phyloP scores from a whole-genome alignment of 2,113 vertebrate species.

The Cavia porcellus region DNA sequence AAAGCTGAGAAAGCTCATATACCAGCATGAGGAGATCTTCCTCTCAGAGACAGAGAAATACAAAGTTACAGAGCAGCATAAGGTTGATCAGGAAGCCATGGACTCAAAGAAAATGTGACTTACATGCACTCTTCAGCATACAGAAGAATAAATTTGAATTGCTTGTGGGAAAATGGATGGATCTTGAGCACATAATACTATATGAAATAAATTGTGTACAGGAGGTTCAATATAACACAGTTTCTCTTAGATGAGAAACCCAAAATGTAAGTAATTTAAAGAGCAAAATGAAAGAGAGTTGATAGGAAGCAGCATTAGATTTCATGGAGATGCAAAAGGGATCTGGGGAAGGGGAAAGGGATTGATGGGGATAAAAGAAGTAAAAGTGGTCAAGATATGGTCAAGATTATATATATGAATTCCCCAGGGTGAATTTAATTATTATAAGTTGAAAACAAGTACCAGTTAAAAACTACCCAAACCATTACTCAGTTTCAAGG shows the following conservation, averaged over 20 bases:
- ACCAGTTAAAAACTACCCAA: neutral
- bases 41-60: neutral
- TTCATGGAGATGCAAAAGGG: neutral
- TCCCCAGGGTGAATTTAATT: neutral
- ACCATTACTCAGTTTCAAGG: neutral
- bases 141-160: neutral
- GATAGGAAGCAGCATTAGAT: neutral
- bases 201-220: neutral
- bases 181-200: neutral
- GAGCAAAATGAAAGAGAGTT: neutral
- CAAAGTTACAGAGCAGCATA: neutral
- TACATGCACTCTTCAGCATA: neutral
- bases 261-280: neutral
- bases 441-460: neutral
- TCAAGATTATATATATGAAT: neutral
- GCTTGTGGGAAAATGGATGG: neutral
- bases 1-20: neutral
- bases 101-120: neutral
- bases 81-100: neutral
- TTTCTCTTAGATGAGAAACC: neutral
- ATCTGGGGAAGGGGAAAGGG: neutral
- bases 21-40: neutral
- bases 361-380: neutral
- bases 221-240: neutral
- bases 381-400: neutral